Evolutionary conservation across 2,888 invertebrate genomes (phyloP).

Genomic region (Eupithecia subumbrata): DNA sequence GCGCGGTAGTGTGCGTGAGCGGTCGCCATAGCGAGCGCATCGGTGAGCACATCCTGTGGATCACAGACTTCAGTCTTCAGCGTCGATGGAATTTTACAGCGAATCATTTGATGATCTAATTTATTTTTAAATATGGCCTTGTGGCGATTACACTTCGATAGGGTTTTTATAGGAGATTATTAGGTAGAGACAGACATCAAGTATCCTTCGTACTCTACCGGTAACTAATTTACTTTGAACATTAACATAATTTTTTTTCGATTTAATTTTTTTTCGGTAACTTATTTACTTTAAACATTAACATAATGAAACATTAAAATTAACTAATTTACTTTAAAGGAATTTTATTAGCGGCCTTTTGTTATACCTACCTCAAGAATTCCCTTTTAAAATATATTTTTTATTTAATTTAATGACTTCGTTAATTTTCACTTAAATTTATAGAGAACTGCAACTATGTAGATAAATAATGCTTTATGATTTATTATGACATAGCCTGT

Average conservation of each 20-base stretch:
- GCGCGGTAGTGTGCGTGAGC: slow-evolving; percentile 56
- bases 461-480: neutral
- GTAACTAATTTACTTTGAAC: neutral
- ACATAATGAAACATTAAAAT: too few species aligned
- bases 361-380: too few species aligned
- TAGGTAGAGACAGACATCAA: neutral
- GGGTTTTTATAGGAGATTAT: neutral
- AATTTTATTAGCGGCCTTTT: neutral
- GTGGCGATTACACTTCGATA: neutral
- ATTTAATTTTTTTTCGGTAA: too few species aligned
- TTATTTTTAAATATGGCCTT: slow-evolving; percentile 15
- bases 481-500: neutral
- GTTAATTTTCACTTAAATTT: too few species aligned
- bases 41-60: slow-evolving; percentile 71
- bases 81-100: slow-evolving; percentile 51
- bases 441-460: too few species aligned
- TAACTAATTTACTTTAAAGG: too few species aligned
- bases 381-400: too few species aligned
- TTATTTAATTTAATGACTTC: too few species aligned
- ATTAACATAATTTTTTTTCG: too few species aligned
- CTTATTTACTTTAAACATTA: too few species aligned
- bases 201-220: neutral
- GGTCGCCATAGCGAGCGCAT: slow-evolving; percentile 74
- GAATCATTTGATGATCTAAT: slow-evolving; percentile 38
- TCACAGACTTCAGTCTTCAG: slow-evolving; percentile 52